Evolutionary conservation across 2,797 vertebrate species (phyloP), one percentile per base, ranked within the genome.

Genomic region (Macropus fuliginosus): DNA sequence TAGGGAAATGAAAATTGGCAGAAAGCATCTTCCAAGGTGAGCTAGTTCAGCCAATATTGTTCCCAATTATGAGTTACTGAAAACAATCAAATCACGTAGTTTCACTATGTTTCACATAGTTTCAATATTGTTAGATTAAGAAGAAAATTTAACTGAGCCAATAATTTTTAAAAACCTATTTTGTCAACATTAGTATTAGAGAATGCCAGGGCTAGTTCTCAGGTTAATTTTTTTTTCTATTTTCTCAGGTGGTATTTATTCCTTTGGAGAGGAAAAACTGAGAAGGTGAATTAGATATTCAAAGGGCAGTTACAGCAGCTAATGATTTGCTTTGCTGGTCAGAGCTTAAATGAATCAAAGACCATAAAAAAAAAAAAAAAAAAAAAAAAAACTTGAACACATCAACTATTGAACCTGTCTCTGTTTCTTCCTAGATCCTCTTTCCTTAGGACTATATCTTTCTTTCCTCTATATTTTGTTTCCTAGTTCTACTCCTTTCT

Each of bases 181-280:
- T 81, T 81, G 18, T 81, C 40, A 24, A 21, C 24, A 27, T 87
- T 87, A 50, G 9, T 50, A 27, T 81, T 46, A 87, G 40, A 4
- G 40, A 27, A 50, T 87, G 11, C 50, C 40, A 87, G 21, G 24
- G 59, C 66, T 66, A 57, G 11, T 91, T 16, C 28, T 91, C 27
- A 56, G 14, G 0, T 31, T 28, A 11, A 55, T 74, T 93, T 93
- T 74, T 93, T 93, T 90, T 95, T 62, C 90, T 46, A 56, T 34
- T 66, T 54, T 34, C 1, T 10, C 56, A 59, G 55, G 59, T 50
- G 93, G 92, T 92, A 54, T 74, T 92, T 94, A 95, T 96, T 96
- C 96, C 40, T 96, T 97, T 90, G 54, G 89, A 93, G 90, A 92
- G 95, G 95, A 96, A 98, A 97, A 96, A 92, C 87, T 94, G 93